Percentiles rank a stretch among this genome's conserved stretches.
phyloP scores from a whole-genome alignment of 2,888 invertebrate species.

The Catocala fraxini region DNA sequence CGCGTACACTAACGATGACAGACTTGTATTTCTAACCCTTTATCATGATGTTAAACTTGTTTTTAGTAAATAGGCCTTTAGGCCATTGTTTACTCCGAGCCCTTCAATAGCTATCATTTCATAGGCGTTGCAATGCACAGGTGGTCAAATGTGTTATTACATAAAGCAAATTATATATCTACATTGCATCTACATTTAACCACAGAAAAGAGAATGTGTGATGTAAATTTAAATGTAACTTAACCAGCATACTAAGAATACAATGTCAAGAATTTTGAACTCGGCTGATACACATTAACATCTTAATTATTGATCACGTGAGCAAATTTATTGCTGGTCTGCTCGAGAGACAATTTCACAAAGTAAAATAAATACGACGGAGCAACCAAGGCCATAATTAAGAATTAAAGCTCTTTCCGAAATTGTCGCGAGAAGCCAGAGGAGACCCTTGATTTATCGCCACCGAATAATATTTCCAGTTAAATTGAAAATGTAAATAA shows the following conservation, averaged over 20 bases:
- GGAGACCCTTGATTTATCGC: slow-evolving; percentile 74
- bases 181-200: too few species aligned
- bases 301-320: slow-evolving; percentile 75
- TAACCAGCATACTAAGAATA: slow-evolving; percentile 39
- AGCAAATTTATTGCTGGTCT: slow-evolving; percentile 69
- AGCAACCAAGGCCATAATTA: slow-evolving; percentile 77
- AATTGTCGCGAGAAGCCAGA: slow-evolving; percentile 72
- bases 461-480: slow-evolving; percentile 71
- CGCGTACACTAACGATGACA: too few species aligned
- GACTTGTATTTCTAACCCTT: not conserved
- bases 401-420: slow-evolving; percentile 80
- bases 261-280: slow-evolving; percentile 35
- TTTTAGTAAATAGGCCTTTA: too few species aligned
- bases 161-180: too few species aligned
- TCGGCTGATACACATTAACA: slow-evolving; percentile 58
- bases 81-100: too few species aligned
- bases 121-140: too few species aligned
- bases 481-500: slow-evolving; percentile 74
- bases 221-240: not conserved
- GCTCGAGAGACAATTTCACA: slow-evolving; percentile 68
- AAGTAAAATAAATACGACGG: slow-evolving; percentile 77
- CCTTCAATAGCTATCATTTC: too few species aligned
- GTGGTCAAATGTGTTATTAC: too few species aligned
- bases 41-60: slow-evolving; percentile 1
- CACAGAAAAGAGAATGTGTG: too few species aligned